A percentile compares a stretch with the other conserved stretches of the same genome.
Evolutionary conservation across 2,888 invertebrate genomes (phyloP).

Genomic region (Linyphia triangularis): DNA sequence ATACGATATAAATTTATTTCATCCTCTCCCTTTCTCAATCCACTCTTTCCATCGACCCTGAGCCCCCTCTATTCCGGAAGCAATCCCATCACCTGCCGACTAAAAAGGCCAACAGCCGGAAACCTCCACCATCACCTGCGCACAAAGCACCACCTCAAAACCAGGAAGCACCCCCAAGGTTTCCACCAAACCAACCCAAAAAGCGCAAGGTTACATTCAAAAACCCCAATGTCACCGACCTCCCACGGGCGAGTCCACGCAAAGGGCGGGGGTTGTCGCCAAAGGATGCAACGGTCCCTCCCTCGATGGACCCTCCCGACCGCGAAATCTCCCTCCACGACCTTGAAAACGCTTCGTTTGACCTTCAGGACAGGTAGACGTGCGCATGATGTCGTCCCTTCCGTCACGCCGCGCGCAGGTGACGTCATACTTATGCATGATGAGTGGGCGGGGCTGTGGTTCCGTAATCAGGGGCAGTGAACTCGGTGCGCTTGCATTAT

Average conservation of each 20-base stretch:
- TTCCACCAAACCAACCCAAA: background rate
- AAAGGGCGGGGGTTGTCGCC: background rate
- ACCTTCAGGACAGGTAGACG: constrained; percentile 67
- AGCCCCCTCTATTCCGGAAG: background rate
- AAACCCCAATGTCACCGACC: constrained; percentile 12
- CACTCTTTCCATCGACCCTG: background rate
- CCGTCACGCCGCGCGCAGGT: constrained; percentile 54
- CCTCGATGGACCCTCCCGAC: constrained; percentile 54
- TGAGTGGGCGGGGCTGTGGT: constrained; percentile 24
- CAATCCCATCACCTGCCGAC: background rate
- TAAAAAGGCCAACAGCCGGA: no score
- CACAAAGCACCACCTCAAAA: background rate
- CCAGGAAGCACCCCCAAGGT: background rate
- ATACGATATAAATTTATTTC: no score
- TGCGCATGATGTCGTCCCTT: constrained; percentile 53
- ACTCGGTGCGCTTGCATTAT: constrained; percentile 40
- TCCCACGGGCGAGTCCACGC: constrained; percentile 37
- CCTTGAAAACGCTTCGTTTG: constrained; percentile 58
- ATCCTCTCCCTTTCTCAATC: background rate
- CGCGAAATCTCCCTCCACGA: constrained; percentile 61
- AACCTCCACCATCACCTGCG: background rate
- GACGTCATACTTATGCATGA: constrained; percentile 63
- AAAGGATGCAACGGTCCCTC: constrained; percentile 22
- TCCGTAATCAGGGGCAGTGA: constrained; percentile 3
- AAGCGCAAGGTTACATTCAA: constrained; percentile 1